Evolutionary conservation across 1,140 invertebrate genomes (phyloP).

Genomic region (Mamestra configurata): DNA sequence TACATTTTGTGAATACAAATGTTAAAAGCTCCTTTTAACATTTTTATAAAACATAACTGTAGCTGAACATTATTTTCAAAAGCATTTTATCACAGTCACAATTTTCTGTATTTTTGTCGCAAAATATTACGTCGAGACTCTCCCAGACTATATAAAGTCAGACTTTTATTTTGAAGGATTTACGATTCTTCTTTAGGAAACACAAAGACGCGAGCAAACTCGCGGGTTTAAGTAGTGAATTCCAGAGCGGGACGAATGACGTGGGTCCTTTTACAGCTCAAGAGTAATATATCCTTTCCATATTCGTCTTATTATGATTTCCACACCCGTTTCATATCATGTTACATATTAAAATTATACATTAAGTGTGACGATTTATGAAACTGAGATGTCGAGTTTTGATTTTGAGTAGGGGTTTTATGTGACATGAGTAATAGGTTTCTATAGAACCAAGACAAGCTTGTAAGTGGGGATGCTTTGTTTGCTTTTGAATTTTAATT

Average conservation of each 20-base stretch:
- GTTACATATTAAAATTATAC: slow-evolving; percentile 43
- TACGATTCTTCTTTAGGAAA: slow-evolving; percentile 8
- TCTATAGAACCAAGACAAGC: background rate
- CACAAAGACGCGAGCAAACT: slow-evolving; percentile 7
- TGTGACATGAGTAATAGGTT: slow-evolving; percentile 20
- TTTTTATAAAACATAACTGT: no score
- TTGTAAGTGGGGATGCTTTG: slow-evolving; percentile 4
- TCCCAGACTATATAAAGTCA: background rate
- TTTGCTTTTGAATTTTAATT: background rate
- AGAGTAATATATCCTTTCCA: slow-evolving; percentile 44
- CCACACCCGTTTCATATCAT: slow-evolving; percentile 41
- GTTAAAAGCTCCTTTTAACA: no score
- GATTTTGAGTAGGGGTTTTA: slow-evolving; percentile 26
- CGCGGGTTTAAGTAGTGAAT: background rate
- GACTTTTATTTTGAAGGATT: slow-evolving; percentile 25
- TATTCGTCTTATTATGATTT: slow-evolving; percentile 46
- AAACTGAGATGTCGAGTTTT: slow-evolving; percentile 8
- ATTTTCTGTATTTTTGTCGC: background rate
- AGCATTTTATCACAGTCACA: background rate
- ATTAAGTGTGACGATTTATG: slow-evolving; percentile 43
- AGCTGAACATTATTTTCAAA: background rate
- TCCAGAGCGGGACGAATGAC: slow-evolving; percentile 19
- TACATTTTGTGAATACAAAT: no score
- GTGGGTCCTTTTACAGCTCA: slow-evolving; percentile 30
- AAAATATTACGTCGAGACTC: background rate